Percentiles rank a stretch among this genome's conserved stretches.
Evolutionary conservation across 2,888 invertebrate genomes (phyloP).

Genomic region (Melieria crassipennis): DNA sequence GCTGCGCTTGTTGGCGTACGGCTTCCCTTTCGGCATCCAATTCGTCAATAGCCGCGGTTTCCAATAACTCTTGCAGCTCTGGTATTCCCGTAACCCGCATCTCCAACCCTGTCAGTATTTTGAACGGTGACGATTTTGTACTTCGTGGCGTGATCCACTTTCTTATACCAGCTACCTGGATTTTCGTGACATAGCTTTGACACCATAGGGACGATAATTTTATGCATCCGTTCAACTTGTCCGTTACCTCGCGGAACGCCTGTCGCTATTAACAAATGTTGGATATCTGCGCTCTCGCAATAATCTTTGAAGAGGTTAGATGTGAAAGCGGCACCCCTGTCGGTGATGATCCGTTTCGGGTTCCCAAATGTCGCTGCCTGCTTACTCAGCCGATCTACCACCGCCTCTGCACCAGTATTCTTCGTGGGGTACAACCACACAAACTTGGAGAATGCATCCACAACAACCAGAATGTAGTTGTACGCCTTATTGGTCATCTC

Average conservation of each 20-base stretch:
- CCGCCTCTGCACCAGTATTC: slow-evolving; percentile 32
- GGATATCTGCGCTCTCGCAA: slow-evolving; percentile 48
- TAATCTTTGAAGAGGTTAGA: slow-evolving; percentile 50
- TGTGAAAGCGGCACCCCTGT: slow-evolving; percentile 16
- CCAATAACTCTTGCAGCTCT: slow-evolving; percentile 12
- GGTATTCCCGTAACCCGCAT: slow-evolving; percentile 7
- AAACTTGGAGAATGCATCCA: slow-evolving; percentile 56
- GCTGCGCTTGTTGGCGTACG: slow-evolving; percentile 21
- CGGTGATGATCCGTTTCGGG: slow-evolving; percentile 31
- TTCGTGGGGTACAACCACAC: slow-evolving; percentile 48
- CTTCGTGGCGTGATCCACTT: slow-evolving; percentile 46
- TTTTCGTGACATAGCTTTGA: slow-evolving; percentile 58
- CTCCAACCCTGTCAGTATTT: slow-evolving; percentile 33
- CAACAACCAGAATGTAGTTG: slow-evolving; percentile 31
- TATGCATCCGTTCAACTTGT: slow-evolving; percentile 56
- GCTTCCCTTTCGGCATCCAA: slow-evolving; percentile 6
- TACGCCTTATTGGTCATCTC: slow-evolving; percentile 29
- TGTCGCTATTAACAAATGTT: slow-evolving; percentile 51
- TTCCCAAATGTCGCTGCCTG: slow-evolving; percentile 32
- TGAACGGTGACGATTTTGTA: slow-evolving; percentile 35
- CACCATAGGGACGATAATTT: slow-evolving; percentile 52
- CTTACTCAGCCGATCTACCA: slow-evolving; percentile 31
- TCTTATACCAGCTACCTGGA: too few relatives aligned
- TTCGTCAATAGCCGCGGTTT: slow-evolving; percentile 9
- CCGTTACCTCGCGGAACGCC: slow-evolving; percentile 51